Percentiles rank a stretch among this genome's conserved stretches.
Evolutionary conservation across 2,888 invertebrate genomes (phyloP).

Genomic region (Itoplectis maculator): DNA sequence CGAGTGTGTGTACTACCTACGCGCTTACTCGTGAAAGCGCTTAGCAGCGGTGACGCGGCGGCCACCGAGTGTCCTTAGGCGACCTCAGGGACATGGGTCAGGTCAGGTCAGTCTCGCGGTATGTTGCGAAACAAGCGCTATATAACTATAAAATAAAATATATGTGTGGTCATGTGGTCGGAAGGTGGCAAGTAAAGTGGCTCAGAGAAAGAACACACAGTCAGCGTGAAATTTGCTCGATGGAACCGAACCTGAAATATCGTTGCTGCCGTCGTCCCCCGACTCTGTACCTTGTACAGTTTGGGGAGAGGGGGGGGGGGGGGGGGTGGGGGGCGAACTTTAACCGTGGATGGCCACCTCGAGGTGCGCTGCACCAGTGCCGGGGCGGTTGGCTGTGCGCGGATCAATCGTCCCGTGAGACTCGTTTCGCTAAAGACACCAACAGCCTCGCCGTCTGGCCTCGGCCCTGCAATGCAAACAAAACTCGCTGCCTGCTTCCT

Average conservation of each 20-base stretch:
- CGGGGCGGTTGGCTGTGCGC: too few relatives aligned
- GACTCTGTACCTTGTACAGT: not conserved
- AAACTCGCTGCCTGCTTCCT: too few relatives aligned
- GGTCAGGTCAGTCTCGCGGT: conserved; percentile 21
- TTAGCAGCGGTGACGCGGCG: not conserved
- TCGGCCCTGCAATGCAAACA: not conserved
- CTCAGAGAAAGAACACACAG: conserved; percentile 17
- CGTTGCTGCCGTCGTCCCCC: not conserved
- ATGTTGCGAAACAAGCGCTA: not conserved
- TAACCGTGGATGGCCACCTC: not conserved
- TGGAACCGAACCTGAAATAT: conserved; percentile 5
- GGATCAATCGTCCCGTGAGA: conserved; percentile 12
- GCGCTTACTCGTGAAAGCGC: not conserved
- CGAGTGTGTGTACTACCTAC: not conserved
- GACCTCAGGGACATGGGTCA: conserved; percentile 26
- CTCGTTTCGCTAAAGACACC: conserved; percentile 4
- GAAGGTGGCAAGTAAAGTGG: conserved; percentile 74
- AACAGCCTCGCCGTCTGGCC: not conserved
- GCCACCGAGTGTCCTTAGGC: not conserved
- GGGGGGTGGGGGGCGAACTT: conserved; percentile 1
- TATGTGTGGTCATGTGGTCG: conserved; percentile 27
- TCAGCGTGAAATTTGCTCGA: conserved; percentile 6
- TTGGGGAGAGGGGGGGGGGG: too few relatives aligned
- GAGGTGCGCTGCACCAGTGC: not conserved
- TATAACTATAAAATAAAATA: conserved; percentile 30